Evolutionary conservation across 1,140 invertebrate species (phyloP), one percentile per base, ranked within the genome.

Genomic region (Scaptodrosophila lebanonensis): DNA sequence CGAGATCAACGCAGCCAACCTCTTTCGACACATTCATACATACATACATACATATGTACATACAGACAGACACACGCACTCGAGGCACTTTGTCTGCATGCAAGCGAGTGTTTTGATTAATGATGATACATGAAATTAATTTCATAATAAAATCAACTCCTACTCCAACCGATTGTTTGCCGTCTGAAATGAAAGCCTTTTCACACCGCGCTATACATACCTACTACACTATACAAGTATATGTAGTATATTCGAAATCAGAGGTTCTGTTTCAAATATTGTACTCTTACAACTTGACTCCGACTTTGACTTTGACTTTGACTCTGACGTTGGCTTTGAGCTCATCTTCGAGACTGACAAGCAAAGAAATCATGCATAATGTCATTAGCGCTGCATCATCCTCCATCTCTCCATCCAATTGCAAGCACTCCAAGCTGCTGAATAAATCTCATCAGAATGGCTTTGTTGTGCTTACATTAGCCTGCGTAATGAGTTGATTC

Each of bases 71-170:
- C 30, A 44, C 42, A 52, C n/a, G n/a, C n/a, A n/a, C n/a, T n/a
- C n/a, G n/a, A n/a, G 50, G 48, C 61, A 47, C 66, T 67, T 59
- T 64, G 60, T 43, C 44, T 52, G 64, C 56, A 64, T 56, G 57
- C 49, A 25, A 61, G 59, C 52, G 73, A 82, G 75, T 79, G 75
- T 79, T 79, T 79, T 79, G 75, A 79, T 79, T 82, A 83, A 79
- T 79, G 75, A 79, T 79, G 75, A 79, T 79, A 79, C 76, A 82
- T 79, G 75, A 82, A 79, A 83, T 79, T 79, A 79, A 82, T 79
- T 79, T 79, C 75, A 33, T 33, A 33, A 33, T 33, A 33, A 33
- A n/a, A 33, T 33, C 32, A 82, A 79, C 82, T 79, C 65, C 69
- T 66, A 70, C 69, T 66, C 71, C 43, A 32, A 52, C 45, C 69